Conservation (phyloP, 2,888 invertebrate genomes). For the Lottia gigantea region DNA sequence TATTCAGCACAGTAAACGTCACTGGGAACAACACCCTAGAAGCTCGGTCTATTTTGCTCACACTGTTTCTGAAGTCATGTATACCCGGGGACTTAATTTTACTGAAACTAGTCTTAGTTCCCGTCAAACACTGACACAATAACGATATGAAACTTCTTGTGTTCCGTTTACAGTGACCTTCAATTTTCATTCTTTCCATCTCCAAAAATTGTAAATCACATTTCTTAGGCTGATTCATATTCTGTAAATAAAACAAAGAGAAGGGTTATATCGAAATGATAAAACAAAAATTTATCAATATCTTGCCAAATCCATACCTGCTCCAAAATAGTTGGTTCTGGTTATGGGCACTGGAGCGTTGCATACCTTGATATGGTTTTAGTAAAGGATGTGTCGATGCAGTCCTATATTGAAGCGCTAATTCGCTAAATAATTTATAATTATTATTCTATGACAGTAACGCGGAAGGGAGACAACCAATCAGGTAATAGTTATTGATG, state of each 20-base stretch:
- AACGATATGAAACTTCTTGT: neutral
- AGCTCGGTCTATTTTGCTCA: conserved; percentile 83
- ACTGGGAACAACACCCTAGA: conserved; percentile 84
- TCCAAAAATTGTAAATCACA: conserved; percentile 7
- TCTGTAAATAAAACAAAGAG: neutral
- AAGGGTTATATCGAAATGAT: too few species aligned
- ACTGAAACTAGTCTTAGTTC: neutral
- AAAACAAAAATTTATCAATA: too few species aligned
- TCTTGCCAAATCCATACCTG: too few species aligned
- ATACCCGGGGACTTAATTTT: neutral
- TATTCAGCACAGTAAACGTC: conserved; percentile 87
- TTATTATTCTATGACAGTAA: too few species aligned
- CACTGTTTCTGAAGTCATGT: conserved; percentile 73
- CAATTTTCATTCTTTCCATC: conserved; percentile 8
- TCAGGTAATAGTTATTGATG: too few species aligned
- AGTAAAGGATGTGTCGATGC: too few species aligned
- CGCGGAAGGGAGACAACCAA: too few species aligned
- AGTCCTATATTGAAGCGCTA: too few species aligned
- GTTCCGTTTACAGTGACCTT: neutral
- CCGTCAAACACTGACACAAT: conserved; percentile 3
- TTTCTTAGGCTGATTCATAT: neutral
- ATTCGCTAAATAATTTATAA: too few species aligned
- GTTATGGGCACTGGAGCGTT: too few species aligned
- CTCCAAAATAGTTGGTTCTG: too few species aligned
- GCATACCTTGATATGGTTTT: too few species aligned